phyloP scores from a whole-genome alignment of 2,888 invertebrate species.

The Taenaris catops region DNA sequence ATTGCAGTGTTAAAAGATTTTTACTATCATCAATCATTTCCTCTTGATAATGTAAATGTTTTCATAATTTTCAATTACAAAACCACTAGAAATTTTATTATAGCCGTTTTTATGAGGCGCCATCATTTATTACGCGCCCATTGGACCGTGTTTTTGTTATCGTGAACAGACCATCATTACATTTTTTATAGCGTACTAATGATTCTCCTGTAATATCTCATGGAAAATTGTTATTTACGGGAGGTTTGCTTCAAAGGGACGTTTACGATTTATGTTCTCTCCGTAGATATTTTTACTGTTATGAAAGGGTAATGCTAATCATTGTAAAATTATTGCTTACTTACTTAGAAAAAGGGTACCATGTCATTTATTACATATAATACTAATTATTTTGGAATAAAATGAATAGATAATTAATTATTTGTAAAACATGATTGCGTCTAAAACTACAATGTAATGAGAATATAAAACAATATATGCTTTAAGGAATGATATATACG shows the following conservation, averaged over 20 bases:
- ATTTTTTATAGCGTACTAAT: conserved; percentile 3
- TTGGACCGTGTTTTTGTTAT: conserved; percentile 5
- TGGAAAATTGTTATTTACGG: conserved; percentile 6
- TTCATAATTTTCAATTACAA: conserved; percentile 6
- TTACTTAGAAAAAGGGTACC: no score
- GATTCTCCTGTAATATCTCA: background rate
- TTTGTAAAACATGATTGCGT: no score
- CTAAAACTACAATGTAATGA: no score
- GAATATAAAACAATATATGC: no score
- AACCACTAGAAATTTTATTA: conserved; percentile 4
- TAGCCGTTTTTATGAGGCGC: conserved; percentile 1
- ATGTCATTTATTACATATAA: no score
- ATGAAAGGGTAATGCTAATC: no score
- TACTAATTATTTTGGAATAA: no score
- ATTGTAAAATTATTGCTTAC: no score
- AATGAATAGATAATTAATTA: no score
- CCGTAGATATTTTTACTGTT: background rate
- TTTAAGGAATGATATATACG: no score
- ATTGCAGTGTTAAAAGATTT: conserved; percentile 1
- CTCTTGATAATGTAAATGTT: background rate
- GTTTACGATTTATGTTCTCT: background rate
- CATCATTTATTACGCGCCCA: conserved; percentile 4
- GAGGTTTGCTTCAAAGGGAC: background rate
- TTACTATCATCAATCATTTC: conserved; percentile 1
- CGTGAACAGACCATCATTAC: background rate